These are phyloP conservation scores for Crematogaster levior DNA, from an alignment of 2,888 invertebrate species.

Conservation along the genomic window DNA sequence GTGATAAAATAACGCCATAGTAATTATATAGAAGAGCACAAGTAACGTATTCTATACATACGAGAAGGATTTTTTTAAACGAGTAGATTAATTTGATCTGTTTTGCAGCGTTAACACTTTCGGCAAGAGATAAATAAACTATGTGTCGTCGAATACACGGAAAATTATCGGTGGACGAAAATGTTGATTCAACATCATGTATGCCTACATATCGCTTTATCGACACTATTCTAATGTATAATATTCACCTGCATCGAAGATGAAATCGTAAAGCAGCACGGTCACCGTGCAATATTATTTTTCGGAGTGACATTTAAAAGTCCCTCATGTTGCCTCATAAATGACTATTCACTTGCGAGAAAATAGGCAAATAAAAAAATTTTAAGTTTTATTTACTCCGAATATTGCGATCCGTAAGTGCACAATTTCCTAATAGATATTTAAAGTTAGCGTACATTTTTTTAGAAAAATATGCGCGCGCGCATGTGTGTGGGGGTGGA, in stretches of 20 bases:
- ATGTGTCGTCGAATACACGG: neutral
- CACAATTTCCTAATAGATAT: conserved; percentile 19
- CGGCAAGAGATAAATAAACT: neutral
- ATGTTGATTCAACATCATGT: conserved; percentile 28
- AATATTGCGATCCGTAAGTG: conserved; percentile 1
- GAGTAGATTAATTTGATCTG: conserved; percentile 31
- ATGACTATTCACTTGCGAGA: neutral
- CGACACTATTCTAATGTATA: conserved; percentile 27
- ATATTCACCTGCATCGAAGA: conserved; percentile 5
- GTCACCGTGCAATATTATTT: conserved; percentile 2
- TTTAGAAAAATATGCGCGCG: neutral
- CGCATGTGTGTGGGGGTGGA: too few relatives aligned
- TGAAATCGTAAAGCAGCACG: neutral
- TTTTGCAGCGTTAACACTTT: conserved; percentile 29
- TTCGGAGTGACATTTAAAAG: neutral
- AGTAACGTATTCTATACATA: conserved; percentile 37
- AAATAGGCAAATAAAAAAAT: neutral
- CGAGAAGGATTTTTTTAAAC: conserved; percentile 15
- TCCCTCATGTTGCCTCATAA: neutral
- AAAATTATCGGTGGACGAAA: conserved; percentile 7
- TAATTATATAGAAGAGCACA: conserved; percentile 80
- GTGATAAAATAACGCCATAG: conserved; percentile 75
- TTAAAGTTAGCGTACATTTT: neutral
- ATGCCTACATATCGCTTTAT: conserved; percentile 38
- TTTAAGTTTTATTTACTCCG: neutral